Conservation (phyloP, 2,888 invertebrate species). For the Drosophila leonis region DNA sequence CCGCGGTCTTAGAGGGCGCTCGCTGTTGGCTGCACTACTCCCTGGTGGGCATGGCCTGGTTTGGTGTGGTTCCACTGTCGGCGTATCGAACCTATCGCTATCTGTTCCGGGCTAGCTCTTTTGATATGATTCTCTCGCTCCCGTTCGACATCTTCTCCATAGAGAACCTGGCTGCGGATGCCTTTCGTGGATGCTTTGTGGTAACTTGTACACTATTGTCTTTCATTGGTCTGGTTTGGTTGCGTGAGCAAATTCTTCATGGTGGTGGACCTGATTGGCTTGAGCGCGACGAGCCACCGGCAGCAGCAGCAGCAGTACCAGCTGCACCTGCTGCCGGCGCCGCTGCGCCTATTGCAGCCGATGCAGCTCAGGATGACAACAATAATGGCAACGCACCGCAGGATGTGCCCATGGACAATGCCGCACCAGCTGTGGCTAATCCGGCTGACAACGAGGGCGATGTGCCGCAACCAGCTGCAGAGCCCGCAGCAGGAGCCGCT, state of each 20-base stretch:
- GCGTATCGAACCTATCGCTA: slow-evolving; percentile 98
- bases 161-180: slow-evolving; percentile 96
- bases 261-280: slow-evolving; percentile 99
- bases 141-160: slow-evolving; percentile 97
- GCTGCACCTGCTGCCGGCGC: slow-evolving; percentile 41
- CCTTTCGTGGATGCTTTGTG: slow-evolving; percentile 98
- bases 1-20: slow-evolving; percentile 95
- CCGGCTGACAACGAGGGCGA: slow-evolving; percentile 86
- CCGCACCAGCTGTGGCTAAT: slow-evolving; percentile 86
- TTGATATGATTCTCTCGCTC: slow-evolving; percentile 92
- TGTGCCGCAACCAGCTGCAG: slow-evolving; percentile 84
- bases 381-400: slow-evolving; percentile 78
- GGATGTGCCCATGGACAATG: slow-evolving; percentile 85
- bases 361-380: slow-evolving; percentile 85
- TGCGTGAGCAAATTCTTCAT: slow-evolving; percentile 98
- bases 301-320: slow-evolving; percentile 62
- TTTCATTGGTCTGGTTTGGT: slow-evolving; percentile 98
- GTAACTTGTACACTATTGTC: slow-evolving; percentile 98
- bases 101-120: slow-evolving; percentile 94
- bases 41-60: slow-evolving; percentile 98
- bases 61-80: slow-evolving; percentile 97
- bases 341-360: slow-evolving; percentile 67
- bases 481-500: slow-evolving; percentile 86
- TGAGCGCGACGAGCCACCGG: slow-evolving; percentile 88
- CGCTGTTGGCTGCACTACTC: slow-evolving; percentile 99